phyloP scores from a whole-genome alignment of 2,113 vertebrate genomes.

The Lepisosteus oculatus region DNA sequence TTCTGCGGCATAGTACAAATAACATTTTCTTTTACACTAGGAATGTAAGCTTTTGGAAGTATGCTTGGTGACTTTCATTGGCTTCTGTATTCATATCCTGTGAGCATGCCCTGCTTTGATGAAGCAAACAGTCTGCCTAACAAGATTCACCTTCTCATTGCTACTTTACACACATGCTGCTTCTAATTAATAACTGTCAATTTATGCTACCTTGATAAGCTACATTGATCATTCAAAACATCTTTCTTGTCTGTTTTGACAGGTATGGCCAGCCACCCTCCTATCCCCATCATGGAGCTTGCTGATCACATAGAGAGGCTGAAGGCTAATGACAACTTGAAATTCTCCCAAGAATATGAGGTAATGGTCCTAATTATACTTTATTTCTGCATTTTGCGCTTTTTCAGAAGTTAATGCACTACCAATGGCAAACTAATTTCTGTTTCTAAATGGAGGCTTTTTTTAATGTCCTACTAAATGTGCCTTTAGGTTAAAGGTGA shows the following conservation, averaged over 20 bases:
- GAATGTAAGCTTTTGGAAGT: constrained; percentile 73
- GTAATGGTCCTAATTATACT: constrained; percentile 50
- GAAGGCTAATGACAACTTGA: constrained; percentile 98
- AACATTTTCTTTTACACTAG: constrained; percentile 77
- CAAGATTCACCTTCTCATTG: constrained; percentile 62
- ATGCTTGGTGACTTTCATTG: constrained; percentile 81
- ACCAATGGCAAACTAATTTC: too few relatives aligned
- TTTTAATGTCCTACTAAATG: too few relatives aligned
- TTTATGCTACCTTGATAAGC: constrained; percentile 25
- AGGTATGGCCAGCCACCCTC: constrained; percentile 97
- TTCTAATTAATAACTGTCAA: constrained; percentile 41
- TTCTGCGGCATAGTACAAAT: constrained; percentile 65
- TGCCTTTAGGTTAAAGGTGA: too few relatives aligned
- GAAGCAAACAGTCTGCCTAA: constrained; percentile 84
- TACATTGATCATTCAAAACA: constrained; percentile 35
- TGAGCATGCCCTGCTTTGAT: constrained; percentile 95
- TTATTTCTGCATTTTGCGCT: not conserved
- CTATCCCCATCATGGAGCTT: constrained; percentile 93
- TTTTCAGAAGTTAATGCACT: too few relatives aligned
- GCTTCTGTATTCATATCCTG: constrained; percentile 77
- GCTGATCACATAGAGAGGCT: constrained; percentile 93
- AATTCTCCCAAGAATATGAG: constrained; percentile 98
- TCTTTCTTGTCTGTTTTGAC: constrained; percentile 53
- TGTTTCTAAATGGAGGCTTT: too few relatives aligned
- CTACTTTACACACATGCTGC: constrained; percentile 70